phyloP scores from a whole-genome alignment of 2,888 invertebrate species.

The Oligia fasciuncula region DNA sequence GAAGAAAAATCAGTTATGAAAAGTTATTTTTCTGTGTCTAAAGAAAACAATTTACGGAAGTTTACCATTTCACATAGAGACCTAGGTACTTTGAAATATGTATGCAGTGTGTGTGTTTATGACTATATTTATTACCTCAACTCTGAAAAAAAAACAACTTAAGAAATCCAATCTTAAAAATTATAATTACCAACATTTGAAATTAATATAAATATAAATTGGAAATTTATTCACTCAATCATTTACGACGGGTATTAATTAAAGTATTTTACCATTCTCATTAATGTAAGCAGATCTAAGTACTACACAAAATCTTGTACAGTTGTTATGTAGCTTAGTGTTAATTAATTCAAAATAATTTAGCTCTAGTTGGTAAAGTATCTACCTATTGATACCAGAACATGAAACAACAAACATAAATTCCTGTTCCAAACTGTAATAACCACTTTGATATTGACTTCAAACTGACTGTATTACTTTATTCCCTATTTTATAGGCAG shows the following conservation, averaged over 20 bases:
- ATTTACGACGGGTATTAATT: conserved; percentile 66
- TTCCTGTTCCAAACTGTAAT: conserved; percentile 22
- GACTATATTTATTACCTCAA: conserved; percentile 17
- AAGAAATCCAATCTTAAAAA: not conserved
- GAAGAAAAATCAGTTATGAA: conserved; percentile 52
- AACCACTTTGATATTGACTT: conserved; percentile 9
- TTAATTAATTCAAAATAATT: conserved; percentile 59
- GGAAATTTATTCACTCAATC: conserved; percentile 57
- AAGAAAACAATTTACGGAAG: conserved; percentile 36
- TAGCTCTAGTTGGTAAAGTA: conserved; percentile 58
- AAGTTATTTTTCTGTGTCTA: conserved; percentile 42
- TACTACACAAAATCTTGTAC: conserved; percentile 72
- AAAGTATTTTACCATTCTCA: conserved; percentile 64
- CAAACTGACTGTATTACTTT: conserved; percentile 11
- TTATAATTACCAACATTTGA: conserved; percentile 21
- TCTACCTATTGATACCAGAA: conserved; percentile 40
- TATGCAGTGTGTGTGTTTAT: conserved; percentile 13
- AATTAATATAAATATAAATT: conserved; percentile 42
- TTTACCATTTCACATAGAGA: conserved; percentile 48
- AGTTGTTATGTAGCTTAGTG: conserved; percentile 84
- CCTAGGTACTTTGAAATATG: conserved; percentile 30
- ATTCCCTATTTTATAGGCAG: not conserved
- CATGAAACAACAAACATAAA: conserved; percentile 34
- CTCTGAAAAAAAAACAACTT: conserved; percentile 18
- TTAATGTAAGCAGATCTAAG: conserved; percentile 48